phyloP scores from a whole-genome alignment of 2,113 vertebrate genomes.

The Delphinapterus leucas region DNA sequence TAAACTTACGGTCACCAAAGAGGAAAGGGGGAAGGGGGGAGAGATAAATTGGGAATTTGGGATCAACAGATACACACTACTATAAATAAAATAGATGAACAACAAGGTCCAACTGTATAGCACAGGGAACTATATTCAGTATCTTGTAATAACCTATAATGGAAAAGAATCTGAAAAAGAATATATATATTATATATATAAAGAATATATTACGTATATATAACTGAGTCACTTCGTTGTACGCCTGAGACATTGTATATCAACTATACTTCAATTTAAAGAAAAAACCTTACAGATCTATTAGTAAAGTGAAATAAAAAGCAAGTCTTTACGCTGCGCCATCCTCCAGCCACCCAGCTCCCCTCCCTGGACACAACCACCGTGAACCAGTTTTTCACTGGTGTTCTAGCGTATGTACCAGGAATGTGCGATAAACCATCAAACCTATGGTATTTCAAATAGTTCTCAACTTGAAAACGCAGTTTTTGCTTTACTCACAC shows the following conservation, averaged over 20 bases:
- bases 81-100: too few species aligned
- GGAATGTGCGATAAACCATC: accelerated
- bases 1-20: neutral
- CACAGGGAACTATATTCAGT: too few species aligned
- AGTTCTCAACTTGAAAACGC: neutral
- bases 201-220: neutral
- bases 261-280: neutral
- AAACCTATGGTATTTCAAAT: too few species aligned
- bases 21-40: neutral
- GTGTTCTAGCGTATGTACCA: accelerated
- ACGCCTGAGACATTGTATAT: neutral
- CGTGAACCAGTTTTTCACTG: accelerated
- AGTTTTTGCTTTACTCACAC: neutral
- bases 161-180: too few species aligned
- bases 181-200: too few species aligned
- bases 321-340: neutral
- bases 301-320: neutral
- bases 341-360: neutral
- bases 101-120: too few species aligned
- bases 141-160: too few species aligned
- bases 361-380: neutral
- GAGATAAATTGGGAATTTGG: neutral
- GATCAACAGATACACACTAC: neutral
- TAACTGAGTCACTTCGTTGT: neutral
- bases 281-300: neutral